Evolutionary conservation across 2,113 vertebrate species (phyloP), one percentile per base, ranked within the genome.

Genomic region (Neofelis nebulosa): DNA sequence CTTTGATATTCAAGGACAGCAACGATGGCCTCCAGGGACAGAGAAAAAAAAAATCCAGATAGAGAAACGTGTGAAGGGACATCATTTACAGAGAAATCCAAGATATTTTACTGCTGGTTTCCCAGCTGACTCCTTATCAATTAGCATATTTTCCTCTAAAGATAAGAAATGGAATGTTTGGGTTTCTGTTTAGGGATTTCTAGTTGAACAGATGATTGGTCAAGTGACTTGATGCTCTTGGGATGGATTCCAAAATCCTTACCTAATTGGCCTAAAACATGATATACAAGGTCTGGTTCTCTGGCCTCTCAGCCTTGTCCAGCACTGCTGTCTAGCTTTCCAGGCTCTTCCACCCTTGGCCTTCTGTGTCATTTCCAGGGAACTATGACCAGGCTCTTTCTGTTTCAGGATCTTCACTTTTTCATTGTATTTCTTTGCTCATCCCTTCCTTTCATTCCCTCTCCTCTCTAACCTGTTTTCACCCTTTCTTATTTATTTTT

Each of bases 1-100:
- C 19, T 88, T 87, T 89, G 74, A 36, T 91, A 94, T 89, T 95
- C 48, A 48, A 36, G 31, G 27, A 79, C 52, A 95, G n/a, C 61
- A 86, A 45, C 0, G 0, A 61, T 91, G 69, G 90, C 65, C 91
- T 91, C 84, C 31, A 52, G 74, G 84, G 57, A 90, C 69, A 92
- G 92, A 86, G 66, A 89, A 38, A 76, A 83, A 57, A 61, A 57
- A 91, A 61, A 84, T 69, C 57, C 11, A 89, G 7, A 80, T 7
- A 66, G 15, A 80, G 6, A 52, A 8, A 36, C 0, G 0, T 18
- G 7, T 48, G 48, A 74, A 76, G 33, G 33, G 78, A 48, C 7
- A 31, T 73, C 52, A 82, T 68, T 86, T 80, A 21, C 45, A 89
- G 78, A 89, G 41, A 88, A 69, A 27, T 38, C 71, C 36, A 65